Percentiles rank a stretch among this genome's conserved stretches.
phyloP scores from a whole-genome alignment of 2,888 invertebrate genomes.

The Amiota mariae region DNA sequence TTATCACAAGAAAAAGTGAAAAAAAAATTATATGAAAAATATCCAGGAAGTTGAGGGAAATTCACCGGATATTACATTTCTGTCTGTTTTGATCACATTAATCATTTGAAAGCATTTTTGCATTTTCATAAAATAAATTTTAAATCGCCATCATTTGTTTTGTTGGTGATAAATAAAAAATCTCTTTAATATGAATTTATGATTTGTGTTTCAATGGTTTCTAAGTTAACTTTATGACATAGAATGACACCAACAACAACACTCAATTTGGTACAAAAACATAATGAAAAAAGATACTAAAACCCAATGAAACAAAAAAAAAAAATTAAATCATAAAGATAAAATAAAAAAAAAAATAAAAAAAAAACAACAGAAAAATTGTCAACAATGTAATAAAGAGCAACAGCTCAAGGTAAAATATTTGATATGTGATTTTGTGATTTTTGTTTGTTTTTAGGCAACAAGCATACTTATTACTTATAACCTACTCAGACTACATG shows the following conservation, averaged over 20 bases:
- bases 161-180: not conserved
- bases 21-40: no score
- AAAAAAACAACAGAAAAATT: constrained; percentile 1
- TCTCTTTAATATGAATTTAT: constrained; percentile 12
- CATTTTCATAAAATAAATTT: no score
- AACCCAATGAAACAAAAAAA: not conserved
- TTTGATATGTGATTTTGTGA: not conserved
- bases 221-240: constrained; percentile 16
- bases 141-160: no score
- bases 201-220: constrained; percentile 8
- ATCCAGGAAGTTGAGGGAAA: no score
- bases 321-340: not conserved
- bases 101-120: no score
- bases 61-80: no score
- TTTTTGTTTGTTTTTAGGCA: constrained; percentile 7
- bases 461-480: constrained; percentile 2
- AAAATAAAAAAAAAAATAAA: constrained; percentile 8
- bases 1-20: no score
- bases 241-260: not conserved
- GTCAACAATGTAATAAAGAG: constrained; percentile 32
- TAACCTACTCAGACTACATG: no score
- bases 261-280: not conserved
- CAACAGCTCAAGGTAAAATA: constrained; percentile 31
- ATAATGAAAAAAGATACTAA: constrained; percentile 5
- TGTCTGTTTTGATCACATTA: no score